These are phyloP conservation scores for Cottus gobio DNA, from an alignment of 2,113 vertebrate genomes.

Conservation along the genomic window DNA sequence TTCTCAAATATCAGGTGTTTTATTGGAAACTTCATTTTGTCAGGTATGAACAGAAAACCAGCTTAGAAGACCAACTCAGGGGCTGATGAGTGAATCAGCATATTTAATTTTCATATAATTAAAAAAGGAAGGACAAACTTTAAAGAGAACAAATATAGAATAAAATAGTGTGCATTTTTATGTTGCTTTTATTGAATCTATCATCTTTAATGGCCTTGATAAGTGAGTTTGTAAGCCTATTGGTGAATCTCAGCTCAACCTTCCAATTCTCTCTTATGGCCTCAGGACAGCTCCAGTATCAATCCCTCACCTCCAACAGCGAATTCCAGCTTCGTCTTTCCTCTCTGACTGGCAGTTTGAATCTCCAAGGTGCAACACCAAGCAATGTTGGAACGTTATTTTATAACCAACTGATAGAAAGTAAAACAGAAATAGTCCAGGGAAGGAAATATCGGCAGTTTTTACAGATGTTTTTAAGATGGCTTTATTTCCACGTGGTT, in stretches of 20 bases:
- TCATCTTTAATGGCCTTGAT: neutral
- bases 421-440: neutral
- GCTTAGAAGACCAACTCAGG: neutral
- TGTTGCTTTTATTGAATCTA: neutral
- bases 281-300: constrained; percentile 14
- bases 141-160: neutral
- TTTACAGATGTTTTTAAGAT: neutral
- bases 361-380: constrained; percentile 10
- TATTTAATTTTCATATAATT: no score
- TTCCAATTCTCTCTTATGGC: neutral
- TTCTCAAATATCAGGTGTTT: neutral
- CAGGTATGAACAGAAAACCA: neutral
- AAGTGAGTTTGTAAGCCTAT: neutral
- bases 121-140: no score
- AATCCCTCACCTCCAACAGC: neutral
- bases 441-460: neutral
- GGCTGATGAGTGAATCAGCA: no score
- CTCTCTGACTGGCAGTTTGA: constrained; percentile 1
- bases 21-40: neutral
- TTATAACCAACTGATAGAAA: neutral
- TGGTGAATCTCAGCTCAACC: neutral
- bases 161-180: neutral
- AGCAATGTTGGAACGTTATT: neutral
- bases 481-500: no score
- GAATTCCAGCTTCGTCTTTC: neutral